Evolutionary conservation across 2,113 vertebrate genomes (phyloP), one percentile per base, ranked within the genome.

Genomic region (Ailuropoda melanoleuca): DNA sequence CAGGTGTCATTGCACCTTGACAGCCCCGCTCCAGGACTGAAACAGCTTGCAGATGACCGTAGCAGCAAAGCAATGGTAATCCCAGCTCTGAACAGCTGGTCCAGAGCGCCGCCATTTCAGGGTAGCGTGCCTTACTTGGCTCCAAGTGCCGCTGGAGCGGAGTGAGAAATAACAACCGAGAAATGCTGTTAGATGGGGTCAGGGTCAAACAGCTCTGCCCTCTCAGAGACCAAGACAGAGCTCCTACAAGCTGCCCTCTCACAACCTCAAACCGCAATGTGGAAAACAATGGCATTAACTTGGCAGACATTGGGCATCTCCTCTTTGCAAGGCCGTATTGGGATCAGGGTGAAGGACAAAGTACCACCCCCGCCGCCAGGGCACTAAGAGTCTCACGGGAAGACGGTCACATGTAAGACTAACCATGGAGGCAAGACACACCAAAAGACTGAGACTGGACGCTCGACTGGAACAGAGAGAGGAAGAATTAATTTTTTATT

Each of bases 21-120:
- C 92, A 98, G 98, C 97, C 95, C 97, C 60, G 0, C 17, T 98
- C 98, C 98, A 99, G 94, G 46, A 97, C 91, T 26, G 50, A 43
- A 97, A 97, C 98, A 98, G 98, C 98, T 98, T 98, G 98, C 97
- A 98, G 96, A 95, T 98, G 98, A 98, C 97, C 85, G 10, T 23
- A 58, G 98, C 97, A 98, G 98, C 98, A 98, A 98, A 99, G 98
- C 39, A 95, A 81, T 82, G 88, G 70, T 88, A 95, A 98, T 98
- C 96, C 98, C 94, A 46, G 96, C 96, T 96, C 66, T 46, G 55
- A 97, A 86, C 95, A 99, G 98, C 97, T 98, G 98, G 92, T 12
- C 4, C 90, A 46, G 96, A 97, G 97, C 97, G 68, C 81, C 37
- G 56, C 77, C 90, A 75, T 46, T 97, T 95, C 82, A 96, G 68